These are phyloP conservation scores for Haliclystus octoradiatus DNA, from an alignment of 30 jellyfish, hydroid and myxozoan genomes.

Conservation along the genomic window DNA sequence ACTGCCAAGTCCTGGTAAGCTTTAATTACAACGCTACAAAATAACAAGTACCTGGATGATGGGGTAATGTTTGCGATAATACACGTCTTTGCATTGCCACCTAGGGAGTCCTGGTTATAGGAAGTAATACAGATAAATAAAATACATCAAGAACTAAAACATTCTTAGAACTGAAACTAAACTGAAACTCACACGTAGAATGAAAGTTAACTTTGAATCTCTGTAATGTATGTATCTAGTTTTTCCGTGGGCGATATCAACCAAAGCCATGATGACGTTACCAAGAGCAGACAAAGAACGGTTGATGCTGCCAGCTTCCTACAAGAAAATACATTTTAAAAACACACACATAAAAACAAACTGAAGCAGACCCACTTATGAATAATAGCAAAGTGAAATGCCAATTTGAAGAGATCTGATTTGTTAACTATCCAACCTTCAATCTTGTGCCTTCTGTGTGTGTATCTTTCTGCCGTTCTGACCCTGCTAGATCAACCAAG, in stretches of 20 bases:
- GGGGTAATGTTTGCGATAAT: conserved; percentile 93
- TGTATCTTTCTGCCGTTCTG: conserved; percentile 96
- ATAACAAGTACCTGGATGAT: conserved; percentile 64
- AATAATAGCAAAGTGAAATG: no score
- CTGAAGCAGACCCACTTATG: no score
- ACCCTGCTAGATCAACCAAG: conserved; percentile 93
- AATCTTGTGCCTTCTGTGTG: conserved; percentile 81
- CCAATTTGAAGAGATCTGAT: no score
- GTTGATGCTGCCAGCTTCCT: conserved; percentile 95
- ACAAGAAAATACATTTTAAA: no score
- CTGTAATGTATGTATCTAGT: conserved; percentile 93
- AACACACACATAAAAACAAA: no score
- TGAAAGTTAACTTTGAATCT: conserved; percentile 86
- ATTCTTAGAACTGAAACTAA: background rate
- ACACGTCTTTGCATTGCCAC: conserved; percentile 94
- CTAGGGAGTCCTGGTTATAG: conserved; percentile 73
- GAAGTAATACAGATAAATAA: background rate
- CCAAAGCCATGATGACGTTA: conserved; percentile 94
- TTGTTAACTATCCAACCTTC: no score
- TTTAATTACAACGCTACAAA: background rate
- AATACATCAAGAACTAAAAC: no score
- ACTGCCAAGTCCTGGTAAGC: no score
- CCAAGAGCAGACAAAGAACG: conserved; percentile 94
- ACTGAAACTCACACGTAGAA: conserved; percentile 63
- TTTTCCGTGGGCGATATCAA: conserved; percentile 94